Evolutionary conservation across 2,888 invertebrate species (phyloP), one percentile per base, ranked within the genome.

Genomic region (Podotricha telesiphe): DNA sequence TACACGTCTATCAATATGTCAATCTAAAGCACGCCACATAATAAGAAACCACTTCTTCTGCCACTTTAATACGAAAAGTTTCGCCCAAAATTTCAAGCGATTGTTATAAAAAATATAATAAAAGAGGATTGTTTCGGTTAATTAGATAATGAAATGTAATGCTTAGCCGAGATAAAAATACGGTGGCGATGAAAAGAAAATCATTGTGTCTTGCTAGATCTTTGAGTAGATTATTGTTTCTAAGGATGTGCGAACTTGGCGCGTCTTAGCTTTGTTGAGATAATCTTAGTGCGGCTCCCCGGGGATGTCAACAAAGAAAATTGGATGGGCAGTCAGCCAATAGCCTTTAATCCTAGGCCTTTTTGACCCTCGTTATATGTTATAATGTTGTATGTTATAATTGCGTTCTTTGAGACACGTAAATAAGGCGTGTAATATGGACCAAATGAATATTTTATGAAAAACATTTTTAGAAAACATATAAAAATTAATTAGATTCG

Each of bases 261-360:
- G 74, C 76, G 84, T 83, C 85, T 86, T 87, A 83, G 88, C 87
- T 89, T 90, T 92, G 90, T 88, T 91, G 87, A 88, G 91, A 91
- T 91, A 88, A 93, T 92, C 91, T 88, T 81, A 82, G 85, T 83
- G 83, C 78, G 82, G 83, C 80, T 85, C 91, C 87, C 89, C 65
- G 51, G 89, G 85, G 91, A 89, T 89, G 85, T 90, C 89, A 91
- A 90, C 91, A 92, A 91, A 92, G 91, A 88, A 92, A 89, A 93
- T 93, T 91, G 91, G 91, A 92, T 92, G 91, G 91, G 92, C 91
- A 91, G 89, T 83, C 86, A 84, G 91, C 90, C 91, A 91, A 91
- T 92, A 85, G 86, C 89, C 88, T 89, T 90, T 91, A 92, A 91
- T 91, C 86, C 86, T 82, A 79, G 77, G 85, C 88, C 87, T 88